phyloP scores from a whole-genome alignment of 2,888 invertebrate genomes.

The Platycheirus albimanus region DNA sequence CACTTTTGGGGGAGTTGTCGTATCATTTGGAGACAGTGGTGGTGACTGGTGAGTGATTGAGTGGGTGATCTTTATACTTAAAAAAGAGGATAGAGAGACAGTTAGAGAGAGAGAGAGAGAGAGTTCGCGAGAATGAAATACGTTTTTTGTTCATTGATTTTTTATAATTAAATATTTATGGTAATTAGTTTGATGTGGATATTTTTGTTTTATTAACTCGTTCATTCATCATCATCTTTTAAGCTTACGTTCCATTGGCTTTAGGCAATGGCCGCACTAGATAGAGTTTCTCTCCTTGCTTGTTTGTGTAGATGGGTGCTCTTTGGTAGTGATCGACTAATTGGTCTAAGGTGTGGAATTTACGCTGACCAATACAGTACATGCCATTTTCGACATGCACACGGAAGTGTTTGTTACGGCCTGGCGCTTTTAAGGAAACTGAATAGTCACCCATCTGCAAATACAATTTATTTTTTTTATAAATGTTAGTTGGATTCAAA shows the following conservation, averaged over 20 bases:
- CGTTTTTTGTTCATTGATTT: conserved; percentile 37
- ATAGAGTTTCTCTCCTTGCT: conserved; percentile 98
- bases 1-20: conserved; percentile 25
- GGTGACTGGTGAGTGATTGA: conserved; percentile 23
- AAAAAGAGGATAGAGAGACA: conserved; percentile 33
- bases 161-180: conserved; percentile 48
- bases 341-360: conserved; percentile 97
- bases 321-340: conserved; percentile 99
- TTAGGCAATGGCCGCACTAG: conserved; percentile 96
- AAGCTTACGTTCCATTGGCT: conserved; percentile 83
- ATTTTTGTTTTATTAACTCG: conserved; percentile 35
- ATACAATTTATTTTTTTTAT: conserved; percentile 38
- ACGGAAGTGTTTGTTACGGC: conserved; percentile 99
- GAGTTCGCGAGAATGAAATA: conserved; percentile 62
- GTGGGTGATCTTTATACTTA: conserved; percentile 53
- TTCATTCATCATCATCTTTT: conserved; percentile 28
- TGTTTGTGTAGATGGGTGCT: conserved; percentile 99
- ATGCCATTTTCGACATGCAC: conserved; percentile 96
- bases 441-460: conserved; percentile 98
- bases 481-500: too few species aligned
- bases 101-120: conserved; percentile 55
- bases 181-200: conserved; percentile 63
- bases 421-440: conserved; percentile 98
- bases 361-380: conserved; percentile 98
- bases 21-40: too few species aligned